Percentiles rank a stretch among this genome's conserved stretches.
These are phyloP conservation scores for Aegypius monachus DNA, from an alignment of 2,113 vertebrate genomes.

Conservation along the genomic window DNA sequence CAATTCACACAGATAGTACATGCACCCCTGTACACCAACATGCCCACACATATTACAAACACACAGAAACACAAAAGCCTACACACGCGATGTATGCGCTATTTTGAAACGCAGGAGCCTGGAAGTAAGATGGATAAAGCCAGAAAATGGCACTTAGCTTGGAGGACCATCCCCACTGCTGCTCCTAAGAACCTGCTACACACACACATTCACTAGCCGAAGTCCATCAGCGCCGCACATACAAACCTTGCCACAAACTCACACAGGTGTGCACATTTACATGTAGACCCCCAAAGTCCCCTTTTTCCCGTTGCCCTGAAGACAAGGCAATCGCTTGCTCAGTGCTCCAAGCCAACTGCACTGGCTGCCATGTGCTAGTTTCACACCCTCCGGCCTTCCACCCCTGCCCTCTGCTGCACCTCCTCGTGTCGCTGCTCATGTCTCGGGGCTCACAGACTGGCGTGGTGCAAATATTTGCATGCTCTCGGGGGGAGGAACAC, in stretches of 20 bases:
- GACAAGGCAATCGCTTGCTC: not conserved
- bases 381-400: conserved; percentile 28
- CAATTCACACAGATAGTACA: no score
- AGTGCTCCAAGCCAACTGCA: not conserved
- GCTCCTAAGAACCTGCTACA: not conserved
- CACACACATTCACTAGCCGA: not conserved
- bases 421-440: conserved; percentile 38
- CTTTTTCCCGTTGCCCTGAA: not conserved
- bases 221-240: not conserved
- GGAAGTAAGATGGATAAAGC: not conserved
- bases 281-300: not conserved
- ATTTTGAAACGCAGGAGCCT: not conserved
- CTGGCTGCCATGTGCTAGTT: not conserved
- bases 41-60: no score
- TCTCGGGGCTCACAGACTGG: conserved; percentile 1
- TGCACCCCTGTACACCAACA: not conserved
- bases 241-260: not conserved
- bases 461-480: conserved; percentile 59
- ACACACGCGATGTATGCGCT: accelerated
- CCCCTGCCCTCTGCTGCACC: conserved; percentile 41
- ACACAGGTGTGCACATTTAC: not conserved
- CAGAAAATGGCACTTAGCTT: not conserved
- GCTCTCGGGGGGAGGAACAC: not conserved
- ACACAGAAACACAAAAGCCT: not conserved
- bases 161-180: not conserved